Evolutionary conservation across 2,113 vertebrate species (phyloP).

Genomic region (Catharus minimus): DNA sequence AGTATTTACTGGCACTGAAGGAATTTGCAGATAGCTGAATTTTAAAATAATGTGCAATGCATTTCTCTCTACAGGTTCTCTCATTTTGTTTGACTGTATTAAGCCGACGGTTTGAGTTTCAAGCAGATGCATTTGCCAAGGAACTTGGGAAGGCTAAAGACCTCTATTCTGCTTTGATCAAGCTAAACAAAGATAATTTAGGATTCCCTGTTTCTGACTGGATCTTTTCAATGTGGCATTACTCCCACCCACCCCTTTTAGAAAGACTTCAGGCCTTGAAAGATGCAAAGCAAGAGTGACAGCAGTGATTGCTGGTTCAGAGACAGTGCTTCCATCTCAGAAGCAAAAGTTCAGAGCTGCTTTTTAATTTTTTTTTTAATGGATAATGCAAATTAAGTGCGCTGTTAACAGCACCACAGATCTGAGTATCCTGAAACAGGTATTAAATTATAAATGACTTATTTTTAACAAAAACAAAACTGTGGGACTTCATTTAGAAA

Average conservation of each 20-base stretch:
- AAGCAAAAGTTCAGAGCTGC: slow-evolving; percentile 54
- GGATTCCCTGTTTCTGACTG: slow-evolving; percentile 98
- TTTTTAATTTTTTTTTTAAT: slow-evolving; percentile 26
- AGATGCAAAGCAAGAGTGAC: slow-evolving; percentile 89
- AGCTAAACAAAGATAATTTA: slow-evolving; percentile 98
- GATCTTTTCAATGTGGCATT: slow-evolving; percentile 99
- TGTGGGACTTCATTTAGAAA: not conserved
- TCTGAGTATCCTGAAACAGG: slow-evolving; percentile 30
- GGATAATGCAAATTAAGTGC: slow-evolving; percentile 5
- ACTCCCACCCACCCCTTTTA: slow-evolving; percentile 95
- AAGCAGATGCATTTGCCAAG: slow-evolving; percentile 95
- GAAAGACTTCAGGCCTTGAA: slow-evolving; percentile 94
- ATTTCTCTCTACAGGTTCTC: slow-evolving; percentile 80
- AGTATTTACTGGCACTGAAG: not conserved
- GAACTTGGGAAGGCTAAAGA: slow-evolving; percentile 90
- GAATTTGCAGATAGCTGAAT: not conserved
- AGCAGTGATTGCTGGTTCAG: not conserved
- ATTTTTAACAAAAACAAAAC: slow-evolving; percentile 16
- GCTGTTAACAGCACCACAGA: not conserved
- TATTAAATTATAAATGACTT: slow-evolving; percentile 11
- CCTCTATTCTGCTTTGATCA: slow-evolving; percentile 95
- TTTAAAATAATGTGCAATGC: not conserved
- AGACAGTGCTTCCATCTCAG: slow-evolving; percentile 44
- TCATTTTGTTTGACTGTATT: slow-evolving; percentile 95
- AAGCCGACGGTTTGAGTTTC: slow-evolving; percentile 96